Conservation (phyloP, 2,797 vertebrate genomes). For the Sebastes cheni region DNA sequence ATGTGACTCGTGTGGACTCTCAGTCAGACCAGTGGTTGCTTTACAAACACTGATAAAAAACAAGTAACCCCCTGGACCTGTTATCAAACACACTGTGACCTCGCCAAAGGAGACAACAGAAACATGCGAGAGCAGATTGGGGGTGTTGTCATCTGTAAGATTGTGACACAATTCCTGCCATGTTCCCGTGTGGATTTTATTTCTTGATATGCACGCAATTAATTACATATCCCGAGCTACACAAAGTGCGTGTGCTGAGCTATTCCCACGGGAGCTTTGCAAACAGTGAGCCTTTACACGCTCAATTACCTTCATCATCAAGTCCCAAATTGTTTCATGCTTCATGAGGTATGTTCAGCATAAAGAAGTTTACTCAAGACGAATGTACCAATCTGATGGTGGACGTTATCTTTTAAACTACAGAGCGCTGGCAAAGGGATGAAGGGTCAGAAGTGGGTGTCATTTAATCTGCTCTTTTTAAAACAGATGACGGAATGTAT, state of each 20-base stretch:
- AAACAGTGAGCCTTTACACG: background rate
- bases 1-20: conserved; percentile 19
- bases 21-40: conserved; percentile 1
- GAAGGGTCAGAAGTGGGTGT: background rate
- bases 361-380: background rate
- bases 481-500: background rate
- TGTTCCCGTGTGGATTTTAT: background rate
- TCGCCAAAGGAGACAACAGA: background rate
- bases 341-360: background rate
- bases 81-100: conserved; percentile 2
- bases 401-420: background rate
- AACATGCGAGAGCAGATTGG: background rate
- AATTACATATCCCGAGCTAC: conserved; percentile 2
- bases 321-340: background rate
- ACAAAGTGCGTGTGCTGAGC: background rate
- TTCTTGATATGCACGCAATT: conserved; percentile 6
- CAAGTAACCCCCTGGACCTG: background rate
- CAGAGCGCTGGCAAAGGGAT: background rate
- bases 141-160: background rate
- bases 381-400: background rate
- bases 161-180: background rate
- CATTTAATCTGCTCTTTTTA: background rate
- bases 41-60: conserved; percentile 18
- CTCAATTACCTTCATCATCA: background rate
- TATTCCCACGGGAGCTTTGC: background rate